Evolutionary conservation across 1,140 invertebrate genomes (phyloP).

Genomic region (Diorhabda elongata): DNA sequence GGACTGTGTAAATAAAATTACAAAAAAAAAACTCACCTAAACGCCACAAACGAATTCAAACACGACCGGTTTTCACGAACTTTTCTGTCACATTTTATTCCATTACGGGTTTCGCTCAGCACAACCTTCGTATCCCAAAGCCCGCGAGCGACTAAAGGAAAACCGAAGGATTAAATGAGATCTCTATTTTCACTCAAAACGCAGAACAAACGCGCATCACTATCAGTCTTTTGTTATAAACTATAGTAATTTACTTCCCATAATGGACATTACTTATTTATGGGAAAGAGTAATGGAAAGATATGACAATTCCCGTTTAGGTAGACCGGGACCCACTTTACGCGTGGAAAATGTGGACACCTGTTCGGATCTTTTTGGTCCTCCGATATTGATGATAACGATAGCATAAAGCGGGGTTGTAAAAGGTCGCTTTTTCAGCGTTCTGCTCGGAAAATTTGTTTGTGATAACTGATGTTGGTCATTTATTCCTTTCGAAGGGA

Average conservation of each 20-base stretch:
- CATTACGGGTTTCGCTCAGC: not conserved
- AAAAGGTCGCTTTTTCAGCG: not conserved
- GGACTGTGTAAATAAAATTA: not conserved
- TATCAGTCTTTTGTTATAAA: conserved; percentile 9
- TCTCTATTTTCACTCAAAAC: not conserved
- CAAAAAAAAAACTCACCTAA: not conserved
- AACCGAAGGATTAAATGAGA: not conserved
- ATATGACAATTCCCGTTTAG: conserved; percentile 1
- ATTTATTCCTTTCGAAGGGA: not conserved
- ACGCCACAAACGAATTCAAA: not conserved
- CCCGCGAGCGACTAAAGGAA: conserved; percentile 5
- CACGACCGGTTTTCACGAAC: not conserved
- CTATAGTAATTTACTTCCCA: conserved; percentile 9
- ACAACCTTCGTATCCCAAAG: not conserved
- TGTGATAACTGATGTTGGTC: not conserved
- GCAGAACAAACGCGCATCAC: not conserved
- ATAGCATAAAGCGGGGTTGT: not conserved
- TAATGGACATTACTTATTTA: not conserved
- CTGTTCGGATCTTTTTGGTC: conserved; percentile 1
- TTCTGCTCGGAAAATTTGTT: not conserved
- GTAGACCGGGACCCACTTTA: not conserved
- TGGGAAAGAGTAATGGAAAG: not conserved
- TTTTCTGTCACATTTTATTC: not conserved
- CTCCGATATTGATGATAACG: not conserved
- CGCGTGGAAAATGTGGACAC: not conserved